Conservation (phyloP, 2,888 invertebrate species). For the Iselma pallidipennis region DNA sequence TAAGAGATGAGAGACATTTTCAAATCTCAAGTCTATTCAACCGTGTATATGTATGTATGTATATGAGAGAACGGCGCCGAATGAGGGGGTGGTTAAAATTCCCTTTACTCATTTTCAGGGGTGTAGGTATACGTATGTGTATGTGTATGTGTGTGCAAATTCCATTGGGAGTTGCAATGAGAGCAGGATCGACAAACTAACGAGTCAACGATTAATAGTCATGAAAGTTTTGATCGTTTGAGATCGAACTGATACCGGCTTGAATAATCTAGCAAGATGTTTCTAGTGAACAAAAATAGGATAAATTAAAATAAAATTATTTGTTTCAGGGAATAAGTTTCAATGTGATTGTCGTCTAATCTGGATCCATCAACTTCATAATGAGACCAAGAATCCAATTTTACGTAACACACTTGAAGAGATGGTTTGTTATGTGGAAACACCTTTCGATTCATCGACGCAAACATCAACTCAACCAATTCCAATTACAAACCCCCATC, state of each 20-base stretch:
- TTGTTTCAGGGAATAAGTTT: conserved; percentile 77
- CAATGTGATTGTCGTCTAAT: conserved; percentile 81
- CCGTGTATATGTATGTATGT: neutral
- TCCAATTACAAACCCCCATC: conserved; percentile 14
- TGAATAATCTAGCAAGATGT: too few relatives aligned
- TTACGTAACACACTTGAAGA: conserved; percentile 71
- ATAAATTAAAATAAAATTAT: too few relatives aligned
- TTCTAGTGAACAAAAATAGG: too few relatives aligned
- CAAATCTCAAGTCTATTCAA: neutral
- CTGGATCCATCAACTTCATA: conserved; percentile 76
- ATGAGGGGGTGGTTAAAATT: neutral
- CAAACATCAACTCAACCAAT: conserved; percentile 21
- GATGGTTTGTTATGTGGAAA: conserved; percentile 70
- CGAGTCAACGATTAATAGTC: too few relatives aligned
- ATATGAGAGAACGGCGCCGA: too few relatives aligned
- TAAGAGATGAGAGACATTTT: neutral
- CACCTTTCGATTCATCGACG: conserved; percentile 18
- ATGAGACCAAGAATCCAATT: conserved; percentile 73
- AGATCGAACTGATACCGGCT: conserved; percentile 23
- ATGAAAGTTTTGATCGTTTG: too few relatives aligned
- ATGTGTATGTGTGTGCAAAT: neutral
- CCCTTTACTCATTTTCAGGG: neutral
- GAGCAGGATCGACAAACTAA: neutral
- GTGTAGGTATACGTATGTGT: too few relatives aligned
- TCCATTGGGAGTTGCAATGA: neutral